A percentile compares a stretch with the other conserved stretches of the same genome.
phyloP scores from a whole-genome alignment of 2,113 vertebrate species.

The Myrmecophaga tridactyla region DNA sequence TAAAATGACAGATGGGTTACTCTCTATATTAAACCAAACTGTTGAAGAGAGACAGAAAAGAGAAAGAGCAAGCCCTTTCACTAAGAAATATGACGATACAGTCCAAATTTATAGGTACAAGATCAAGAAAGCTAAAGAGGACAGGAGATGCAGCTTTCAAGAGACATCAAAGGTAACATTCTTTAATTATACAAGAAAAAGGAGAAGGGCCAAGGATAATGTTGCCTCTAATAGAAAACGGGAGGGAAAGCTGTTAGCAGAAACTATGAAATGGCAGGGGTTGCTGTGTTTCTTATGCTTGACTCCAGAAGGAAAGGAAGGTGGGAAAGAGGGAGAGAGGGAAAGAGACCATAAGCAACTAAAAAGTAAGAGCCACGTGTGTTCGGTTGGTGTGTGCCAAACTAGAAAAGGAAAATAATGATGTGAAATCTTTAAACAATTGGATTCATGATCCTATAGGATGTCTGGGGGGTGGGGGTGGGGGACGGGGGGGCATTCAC shows the following conservation, averaged over 20 bases:
- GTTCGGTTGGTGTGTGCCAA: not conserved
- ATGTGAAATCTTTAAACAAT: not conserved
- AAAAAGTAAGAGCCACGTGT: not conserved
- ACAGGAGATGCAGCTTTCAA: constrained; percentile 51
- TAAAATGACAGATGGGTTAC: not conserved
- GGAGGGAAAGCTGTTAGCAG: constrained; percentile 47
- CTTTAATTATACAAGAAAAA: constrained; percentile 78
- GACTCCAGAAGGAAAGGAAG: not conserved
- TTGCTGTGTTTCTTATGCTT: not conserved
- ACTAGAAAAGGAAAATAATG: not conserved
- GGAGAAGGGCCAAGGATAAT: constrained; percentile 51
- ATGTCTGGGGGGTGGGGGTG: too few species aligned
- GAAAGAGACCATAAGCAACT: not conserved
- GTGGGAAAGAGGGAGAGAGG: rapidly evolving
- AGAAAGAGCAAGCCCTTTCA: constrained; percentile 12
- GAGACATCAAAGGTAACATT: constrained; percentile 74
- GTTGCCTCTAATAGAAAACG: constrained; percentile 44
- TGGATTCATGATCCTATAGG: not conserved
- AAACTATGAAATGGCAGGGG: not conserved
- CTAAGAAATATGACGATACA: not conserved
- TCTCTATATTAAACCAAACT: not conserved
- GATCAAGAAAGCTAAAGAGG: constrained; percentile 63
- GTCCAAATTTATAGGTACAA: constrained; percentile 43
- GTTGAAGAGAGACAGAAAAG: constrained; percentile 10
- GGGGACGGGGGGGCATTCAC: not conserved